phyloP scores from a whole-genome alignment of 2,888 invertebrate genomes.

The Amaurobius ferox region DNA sequence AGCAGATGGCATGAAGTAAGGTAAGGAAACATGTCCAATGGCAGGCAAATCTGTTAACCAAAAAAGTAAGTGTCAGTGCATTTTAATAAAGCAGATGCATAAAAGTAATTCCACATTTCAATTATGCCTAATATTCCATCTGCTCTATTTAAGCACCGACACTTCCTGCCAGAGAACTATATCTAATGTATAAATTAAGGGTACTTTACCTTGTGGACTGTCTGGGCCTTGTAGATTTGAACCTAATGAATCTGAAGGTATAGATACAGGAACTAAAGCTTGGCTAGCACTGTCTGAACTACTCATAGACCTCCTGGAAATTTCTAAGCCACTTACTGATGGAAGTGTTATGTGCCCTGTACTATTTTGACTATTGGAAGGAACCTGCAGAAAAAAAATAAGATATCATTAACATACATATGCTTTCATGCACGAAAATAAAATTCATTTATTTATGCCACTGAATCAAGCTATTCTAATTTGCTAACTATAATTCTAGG shows the following conservation, averaged over 20 bases:
- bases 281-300: constrained; percentile 66
- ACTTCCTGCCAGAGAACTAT: constrained; percentile 49
- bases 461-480: too few relatives aligned
- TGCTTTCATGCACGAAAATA: too few relatives aligned
- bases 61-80: constrained; percentile 68
- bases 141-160: constrained; percentile 69
- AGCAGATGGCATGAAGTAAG: constrained; percentile 17
- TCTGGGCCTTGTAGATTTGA: constrained; percentile 66
- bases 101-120: constrained; percentile 38
- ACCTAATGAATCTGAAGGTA: constrained; percentile 62
- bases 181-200: not conserved
- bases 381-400: constrained; percentile 60
- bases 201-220: constrained; percentile 62
- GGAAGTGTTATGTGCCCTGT: constrained; percentile 62
- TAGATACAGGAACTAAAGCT: constrained; percentile 71
- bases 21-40: constrained; percentile 45
- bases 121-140: constrained; percentile 43
- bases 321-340: constrained; percentile 68
- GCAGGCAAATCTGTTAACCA: constrained; percentile 66
- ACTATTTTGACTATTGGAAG: constrained; percentile 69
- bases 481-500: too few relatives aligned
- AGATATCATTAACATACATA: too few relatives aligned
- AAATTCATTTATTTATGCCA: too few relatives aligned
- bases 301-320: constrained; percentile 65
- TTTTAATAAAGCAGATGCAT: constrained; percentile 64